Evolutionary conservation across 2,888 invertebrate genomes (phyloP).

Genomic region (Drosophila birchii): DNA sequence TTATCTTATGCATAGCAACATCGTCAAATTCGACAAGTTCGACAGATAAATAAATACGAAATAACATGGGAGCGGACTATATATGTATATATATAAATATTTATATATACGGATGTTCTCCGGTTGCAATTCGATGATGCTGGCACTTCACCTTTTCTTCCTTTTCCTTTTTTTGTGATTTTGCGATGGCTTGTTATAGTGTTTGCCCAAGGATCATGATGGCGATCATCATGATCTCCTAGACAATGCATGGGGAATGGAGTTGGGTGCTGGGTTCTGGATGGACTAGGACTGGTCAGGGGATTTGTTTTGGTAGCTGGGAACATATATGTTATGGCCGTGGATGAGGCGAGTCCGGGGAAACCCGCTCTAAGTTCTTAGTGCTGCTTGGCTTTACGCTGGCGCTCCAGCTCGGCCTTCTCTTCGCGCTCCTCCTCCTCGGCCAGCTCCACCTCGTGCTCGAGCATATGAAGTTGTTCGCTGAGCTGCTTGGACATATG

Average conservation of each 20-base stretch:
- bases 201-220: constrained; percentile 50
- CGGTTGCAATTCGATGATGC: constrained; percentile 24
- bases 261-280: constrained; percentile 27
- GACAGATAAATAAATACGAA: constrained; percentile 70
- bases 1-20: constrained; percentile 47
- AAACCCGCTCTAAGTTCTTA: constrained; percentile 1
- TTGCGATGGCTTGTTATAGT: constrained; percentile 71
- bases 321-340: constrained; percentile 34
- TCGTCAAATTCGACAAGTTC: constrained; percentile 34
- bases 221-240: not conserved
- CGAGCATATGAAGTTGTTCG: constrained; percentile 69
- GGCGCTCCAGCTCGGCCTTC: constrained; percentile 34
- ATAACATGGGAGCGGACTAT: constrained; percentile 57
- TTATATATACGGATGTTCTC: constrained; percentile 41
- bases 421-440: constrained; percentile 64
- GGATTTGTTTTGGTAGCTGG: constrained; percentile 19
- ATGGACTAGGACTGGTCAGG: constrained; percentile 33
- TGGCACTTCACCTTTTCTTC: constrained; percentile 8
- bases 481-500: constrained; percentile 73
- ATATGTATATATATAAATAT: constrained; percentile 36
- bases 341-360: constrained; percentile 14
- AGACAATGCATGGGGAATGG: constrained; percentile 69
- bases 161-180: constrained; percentile 39
- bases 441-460: constrained; percentile 76
- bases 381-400: constrained; percentile 12